Base-by-base conservation (phyloP, 2,113 vertebrate species). In the Mesitornis unicolor region DNA sequence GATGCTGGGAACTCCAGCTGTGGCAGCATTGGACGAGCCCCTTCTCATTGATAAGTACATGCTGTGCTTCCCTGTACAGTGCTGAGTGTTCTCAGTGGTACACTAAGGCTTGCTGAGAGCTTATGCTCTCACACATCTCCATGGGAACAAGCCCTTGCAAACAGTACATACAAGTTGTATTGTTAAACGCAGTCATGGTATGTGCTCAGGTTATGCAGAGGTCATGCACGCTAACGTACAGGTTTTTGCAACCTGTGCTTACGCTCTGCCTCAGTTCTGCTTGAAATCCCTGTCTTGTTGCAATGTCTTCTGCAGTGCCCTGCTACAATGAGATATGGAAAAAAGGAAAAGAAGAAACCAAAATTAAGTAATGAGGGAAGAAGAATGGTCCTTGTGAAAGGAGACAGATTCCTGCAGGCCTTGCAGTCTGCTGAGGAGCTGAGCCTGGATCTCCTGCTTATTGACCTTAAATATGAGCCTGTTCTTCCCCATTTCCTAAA, bases 221-320 rank as follows among this genome's bases (percentile, higher is more conserved):
- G 42, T n/a, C 5, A 0, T 24, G 35, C 15, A 33, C 73, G 69
- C 45, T 60, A 12, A 3, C 1, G 0, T 8, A 8, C 26, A 12
- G 71, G 56, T 25, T 77, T 91, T 51, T 70, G 24, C 69, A 57
- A 15, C 59, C 65, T 42, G 56, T 33, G 47, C 14, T 84, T 77
- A n/a, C 1, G 2, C 35, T 84, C 40, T 69, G 53, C 59, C 57
- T 76, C 1, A 0, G 4, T 47, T 73, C 67, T 53, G 25, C n/a
- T 61, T 65, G 69, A 78, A 87, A 47, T 40, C 29, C 47, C 21
- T 12, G 2, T 65, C 64, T 64, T 1, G 0, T 43, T 83, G 78
- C 10, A 4, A 1, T 29, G 64, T 50, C 51, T 82, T 45, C 70
- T 25, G 26, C 83, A 48, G 20, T 17, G 33, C 19, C 51, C 35